A percentile compares a stretch with the other conserved stretches of the same genome.
Evolutionary conservation across 2,113 vertebrate species (phyloP).

Genomic region (Bagarius yarrelli): DNA sequence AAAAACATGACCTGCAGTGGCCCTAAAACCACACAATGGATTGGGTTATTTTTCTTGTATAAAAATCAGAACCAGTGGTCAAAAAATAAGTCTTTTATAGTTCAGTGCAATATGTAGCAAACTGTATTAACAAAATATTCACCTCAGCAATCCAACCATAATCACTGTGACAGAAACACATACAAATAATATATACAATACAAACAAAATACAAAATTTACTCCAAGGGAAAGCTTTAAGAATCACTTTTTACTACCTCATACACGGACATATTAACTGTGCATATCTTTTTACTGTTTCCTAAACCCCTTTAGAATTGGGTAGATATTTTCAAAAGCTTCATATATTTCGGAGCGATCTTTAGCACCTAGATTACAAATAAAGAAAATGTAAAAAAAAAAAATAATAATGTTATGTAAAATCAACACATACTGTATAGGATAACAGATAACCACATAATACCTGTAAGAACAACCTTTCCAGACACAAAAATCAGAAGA

Average conservation of each 20-base stretch:
- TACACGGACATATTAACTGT: neutral
- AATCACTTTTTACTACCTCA: neutral
- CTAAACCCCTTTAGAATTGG: conserved; percentile 91
- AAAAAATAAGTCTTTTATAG: conserved; percentile 12
- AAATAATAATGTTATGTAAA: neutral
- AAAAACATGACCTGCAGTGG: too few species aligned
- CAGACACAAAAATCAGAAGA: conserved; percentile 94
- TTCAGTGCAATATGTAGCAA: conserved; percentile 1
- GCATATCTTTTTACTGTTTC: conserved; percentile 70
- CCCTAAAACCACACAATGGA: neutral
- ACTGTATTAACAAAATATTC: conserved; percentile 37
- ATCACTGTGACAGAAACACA: conserved; percentile 9
- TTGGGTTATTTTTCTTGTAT: neutral
- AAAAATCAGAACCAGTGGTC: neutral
- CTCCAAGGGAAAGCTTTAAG: neutral
- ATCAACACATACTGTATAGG: neutral
- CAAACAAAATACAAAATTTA: neutral
- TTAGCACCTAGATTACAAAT: conserved; percentile 82
- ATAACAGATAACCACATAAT: conserved; percentile 37
- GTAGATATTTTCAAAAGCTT: conserved; percentile 98
- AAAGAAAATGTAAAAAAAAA: neutral
- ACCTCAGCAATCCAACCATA: neutral
- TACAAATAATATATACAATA: conserved; percentile 1
- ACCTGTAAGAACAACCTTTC: conserved; percentile 97
- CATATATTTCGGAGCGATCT: conserved; percentile 90